phyloP scores from a whole-genome alignment of 2,888 invertebrate genomes.

The Branchipolynoe longqiensis region DNA sequence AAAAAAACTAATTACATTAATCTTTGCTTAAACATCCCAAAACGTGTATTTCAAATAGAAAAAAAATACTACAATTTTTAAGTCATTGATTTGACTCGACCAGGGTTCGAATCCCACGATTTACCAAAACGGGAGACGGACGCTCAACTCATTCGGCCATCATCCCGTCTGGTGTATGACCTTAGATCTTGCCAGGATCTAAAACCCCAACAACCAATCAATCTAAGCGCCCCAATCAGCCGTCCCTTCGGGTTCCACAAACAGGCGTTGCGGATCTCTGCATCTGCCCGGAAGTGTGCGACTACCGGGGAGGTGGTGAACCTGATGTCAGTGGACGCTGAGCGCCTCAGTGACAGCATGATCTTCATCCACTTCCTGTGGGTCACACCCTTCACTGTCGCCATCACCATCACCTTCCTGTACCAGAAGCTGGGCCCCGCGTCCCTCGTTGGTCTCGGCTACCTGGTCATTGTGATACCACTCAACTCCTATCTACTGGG shows the following conservation, averaged over 20 bases:
- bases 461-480: conserved; percentile 54
- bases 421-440: conserved; percentile 63
- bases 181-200: too few relatives aligned
- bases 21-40: not conserved
- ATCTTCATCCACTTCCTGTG: conserved; percentile 58
- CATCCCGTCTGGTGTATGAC: not conserved
- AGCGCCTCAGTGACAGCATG: conserved; percentile 53
- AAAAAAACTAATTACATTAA: not conserved
- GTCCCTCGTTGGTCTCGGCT: conserved; percentile 58
- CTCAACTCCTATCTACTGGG: conserved; percentile 55
- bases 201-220: too few relatives aligned
- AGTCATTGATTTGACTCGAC: too few relatives aligned
- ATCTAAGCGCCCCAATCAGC: too few relatives aligned
- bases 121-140: too few relatives aligned
- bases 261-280: conserved; percentile 82
- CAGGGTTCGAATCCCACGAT: too few relatives aligned
- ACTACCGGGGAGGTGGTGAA: conserved; percentile 84
- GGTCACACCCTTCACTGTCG: conserved; percentile 46
- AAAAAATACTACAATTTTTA: too few relatives aligned
- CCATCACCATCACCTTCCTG: conserved; percentile 57
- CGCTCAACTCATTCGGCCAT: too few relatives aligned
- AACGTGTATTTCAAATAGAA: too few relatives aligned
- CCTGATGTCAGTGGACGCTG: conserved; percentile 63
- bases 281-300: conserved; percentile 89
- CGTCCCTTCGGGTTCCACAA: not conserved